Conservation (phyloP, 1,140 invertebrate species). For the Zaprionus nigranus region DNA sequence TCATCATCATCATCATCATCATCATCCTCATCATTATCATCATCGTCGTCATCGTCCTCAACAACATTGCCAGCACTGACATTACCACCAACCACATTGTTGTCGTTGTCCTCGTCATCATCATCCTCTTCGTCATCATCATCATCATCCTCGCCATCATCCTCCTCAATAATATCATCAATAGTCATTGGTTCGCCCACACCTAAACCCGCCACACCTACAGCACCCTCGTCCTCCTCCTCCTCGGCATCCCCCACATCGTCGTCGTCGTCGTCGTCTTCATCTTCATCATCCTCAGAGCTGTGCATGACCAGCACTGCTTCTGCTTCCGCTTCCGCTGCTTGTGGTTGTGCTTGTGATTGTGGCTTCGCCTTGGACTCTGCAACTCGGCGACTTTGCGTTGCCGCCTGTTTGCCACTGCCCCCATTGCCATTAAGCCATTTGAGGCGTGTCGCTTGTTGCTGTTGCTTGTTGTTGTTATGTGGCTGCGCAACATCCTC, state of each 20-base stretch:
- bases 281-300: constrained; percentile 36
- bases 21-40: not conserved
- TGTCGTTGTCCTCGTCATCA: constrained; percentile 16
- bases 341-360: not conserved
- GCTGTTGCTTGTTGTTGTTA: not conserved
- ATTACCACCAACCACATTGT: constrained; percentile 7
- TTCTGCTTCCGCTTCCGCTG: not conserved
- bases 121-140: constrained; percentile 39
- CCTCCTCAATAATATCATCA: constrained; percentile 68
- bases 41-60: constrained; percentile 24
- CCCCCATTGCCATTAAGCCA: constrained; percentile 34
- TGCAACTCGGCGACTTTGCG: not conserved
- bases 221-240: constrained; percentile 17
- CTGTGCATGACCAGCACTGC: constrained; percentile 40
- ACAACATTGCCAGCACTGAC: not conserved
- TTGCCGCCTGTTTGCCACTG: constrained; percentile 16
- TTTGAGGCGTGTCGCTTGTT: not conserved
- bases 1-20: constrained; percentile 35
- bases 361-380: not conserved
- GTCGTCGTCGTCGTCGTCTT: constrained; percentile 26
- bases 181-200: constrained; percentile 47
- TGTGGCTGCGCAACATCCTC: constrained; percentile 28
- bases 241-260: constrained; percentile 18
- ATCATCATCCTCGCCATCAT: constrained; percentile 58
- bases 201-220: constrained; percentile 2